phyloP scores from a whole-genome alignment of 2,797 vertebrate species.

The Urosaurus nigricauda region DNA sequence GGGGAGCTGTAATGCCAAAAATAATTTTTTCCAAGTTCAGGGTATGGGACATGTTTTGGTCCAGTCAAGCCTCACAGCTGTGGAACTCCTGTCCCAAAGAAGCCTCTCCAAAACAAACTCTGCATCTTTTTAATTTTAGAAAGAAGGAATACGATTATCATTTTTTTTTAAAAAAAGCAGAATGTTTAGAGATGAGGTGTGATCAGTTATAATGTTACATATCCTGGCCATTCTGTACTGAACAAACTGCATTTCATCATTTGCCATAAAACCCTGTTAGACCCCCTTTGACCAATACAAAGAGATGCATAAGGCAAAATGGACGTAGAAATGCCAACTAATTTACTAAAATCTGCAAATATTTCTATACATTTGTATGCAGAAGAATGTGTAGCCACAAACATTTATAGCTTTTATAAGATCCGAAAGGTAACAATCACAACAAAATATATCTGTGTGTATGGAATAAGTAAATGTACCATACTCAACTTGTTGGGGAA shows the following conservation, averaged over 20 bases:
- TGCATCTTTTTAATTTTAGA: neutral
- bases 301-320: neutral
- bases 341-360: neutral
- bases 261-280: neutral
- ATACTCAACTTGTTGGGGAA: neutral
- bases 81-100: neutral
- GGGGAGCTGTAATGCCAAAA: too few relatives aligned
- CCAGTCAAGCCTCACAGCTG: neutral
- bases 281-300: neutral
- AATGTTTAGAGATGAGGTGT: neutral
- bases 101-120: neutral
- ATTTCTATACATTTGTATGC: neutral
- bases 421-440: neutral
- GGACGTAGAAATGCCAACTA: neutral
- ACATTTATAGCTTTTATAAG: neutral
- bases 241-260: neutral
- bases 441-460: neutral
- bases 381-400: neutral
- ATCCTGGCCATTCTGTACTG: neutral
- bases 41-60: neutral
- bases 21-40: too few relatives aligned
- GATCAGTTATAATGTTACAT: neutral
- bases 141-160: too few relatives aligned
- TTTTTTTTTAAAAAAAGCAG: neutral
- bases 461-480: neutral